phyloP scores from a whole-genome alignment of 2,888 invertebrate genomes.

The Mechanitis mazaeus region DNA sequence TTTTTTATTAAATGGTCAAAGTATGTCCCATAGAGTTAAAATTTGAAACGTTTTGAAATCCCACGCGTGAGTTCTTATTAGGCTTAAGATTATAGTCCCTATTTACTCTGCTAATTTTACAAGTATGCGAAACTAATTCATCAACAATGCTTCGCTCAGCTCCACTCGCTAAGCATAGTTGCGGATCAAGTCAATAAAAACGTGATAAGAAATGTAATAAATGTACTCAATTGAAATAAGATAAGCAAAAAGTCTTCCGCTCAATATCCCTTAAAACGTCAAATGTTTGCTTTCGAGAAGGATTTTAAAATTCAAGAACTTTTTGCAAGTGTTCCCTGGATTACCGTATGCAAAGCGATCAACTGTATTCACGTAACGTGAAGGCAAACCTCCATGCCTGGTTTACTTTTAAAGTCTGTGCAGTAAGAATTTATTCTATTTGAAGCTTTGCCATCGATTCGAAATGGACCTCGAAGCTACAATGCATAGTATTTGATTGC shows the following conservation, averaged over 20 bases:
- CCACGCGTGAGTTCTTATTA: too few species aligned
- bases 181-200: too few species aligned
- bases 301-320: conserved; percentile 74
- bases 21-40: too few species aligned
- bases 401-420: conserved; percentile 11
- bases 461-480: conserved; percentile 44
- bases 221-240: conserved; percentile 37
- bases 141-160: too few species aligned
- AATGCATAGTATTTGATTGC: conserved; percentile 72
- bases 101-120: too few species aligned
- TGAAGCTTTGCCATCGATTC: conserved; percentile 24
- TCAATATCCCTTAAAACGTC: conserved; percentile 70
- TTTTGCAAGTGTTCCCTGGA: conserved; percentile 60
- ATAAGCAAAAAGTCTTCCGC: conserved; percentile 58
- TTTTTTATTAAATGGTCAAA: too few species aligned
- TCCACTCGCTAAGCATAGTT: too few species aligned
- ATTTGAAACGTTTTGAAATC: too few species aligned
- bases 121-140: too few species aligned
- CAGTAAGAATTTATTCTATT: conserved; percentile 12
- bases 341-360: conserved; percentile 67
- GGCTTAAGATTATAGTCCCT: too few species aligned
- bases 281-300: conserved; percentile 70
- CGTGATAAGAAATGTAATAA: background rate
- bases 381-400: conserved; percentile 39
- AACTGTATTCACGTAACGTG: conserved; percentile 18